These are phyloP conservation scores for Trachymyrmex septentrionalis DNA, from an alignment of 1,140 invertebrate species.

Conservation along the genomic window DNA sequence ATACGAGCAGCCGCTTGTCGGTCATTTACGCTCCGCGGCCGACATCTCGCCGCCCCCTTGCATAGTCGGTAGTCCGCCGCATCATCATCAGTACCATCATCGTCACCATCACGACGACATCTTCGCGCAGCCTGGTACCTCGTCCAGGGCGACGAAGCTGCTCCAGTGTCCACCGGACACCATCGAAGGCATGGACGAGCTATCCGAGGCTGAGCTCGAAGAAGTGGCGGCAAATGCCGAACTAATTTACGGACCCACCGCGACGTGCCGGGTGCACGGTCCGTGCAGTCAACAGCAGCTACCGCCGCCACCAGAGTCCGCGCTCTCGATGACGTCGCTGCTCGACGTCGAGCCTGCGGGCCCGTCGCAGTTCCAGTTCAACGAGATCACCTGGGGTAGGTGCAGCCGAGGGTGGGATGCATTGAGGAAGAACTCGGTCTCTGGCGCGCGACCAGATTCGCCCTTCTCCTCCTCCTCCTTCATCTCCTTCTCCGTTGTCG, in stretches of 20 bases:
- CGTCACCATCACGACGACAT: slow-evolving; percentile 65
- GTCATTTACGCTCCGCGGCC: slow-evolving; percentile 64
- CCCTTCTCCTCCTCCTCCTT: neutral
- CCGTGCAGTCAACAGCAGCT: slow-evolving; percentile 72
- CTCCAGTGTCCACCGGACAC: slow-evolving; percentile 62
- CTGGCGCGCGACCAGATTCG: slow-evolving; percentile 25
- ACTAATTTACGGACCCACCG: slow-evolving; percentile 77
- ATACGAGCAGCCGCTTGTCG: slow-evolving; percentile 83
- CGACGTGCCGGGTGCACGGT: slow-evolving; percentile 81
- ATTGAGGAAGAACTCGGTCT: neutral
- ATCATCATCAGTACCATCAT: slow-evolving; percentile 6
- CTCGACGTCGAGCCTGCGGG: slow-evolving; percentile 73
- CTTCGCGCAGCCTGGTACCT: slow-evolving; percentile 65
- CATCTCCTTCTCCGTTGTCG: neutral
- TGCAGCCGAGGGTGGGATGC: slow-evolving; percentile 47
- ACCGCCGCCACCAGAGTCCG: slow-evolving; percentile 72
- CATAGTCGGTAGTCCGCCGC: slow-evolving; percentile 61
- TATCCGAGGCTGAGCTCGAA: slow-evolving; percentile 81
- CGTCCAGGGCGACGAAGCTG: slow-evolving; percentile 72
- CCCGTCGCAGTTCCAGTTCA: slow-evolving; percentile 82
- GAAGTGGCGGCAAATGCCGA: slow-evolving; percentile 76
- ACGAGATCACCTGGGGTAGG: slow-evolving; percentile 86
- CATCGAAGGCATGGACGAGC: slow-evolving; percentile 76
- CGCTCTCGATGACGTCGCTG: slow-evolving; percentile 77
- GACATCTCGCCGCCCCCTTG: slow-evolving; percentile 63